Percentiles rank a stretch among this genome's conserved stretches.
Evolutionary conservation across 2,888 invertebrate genomes (phyloP).

Genomic region (Teleiodes luculella): DNA sequence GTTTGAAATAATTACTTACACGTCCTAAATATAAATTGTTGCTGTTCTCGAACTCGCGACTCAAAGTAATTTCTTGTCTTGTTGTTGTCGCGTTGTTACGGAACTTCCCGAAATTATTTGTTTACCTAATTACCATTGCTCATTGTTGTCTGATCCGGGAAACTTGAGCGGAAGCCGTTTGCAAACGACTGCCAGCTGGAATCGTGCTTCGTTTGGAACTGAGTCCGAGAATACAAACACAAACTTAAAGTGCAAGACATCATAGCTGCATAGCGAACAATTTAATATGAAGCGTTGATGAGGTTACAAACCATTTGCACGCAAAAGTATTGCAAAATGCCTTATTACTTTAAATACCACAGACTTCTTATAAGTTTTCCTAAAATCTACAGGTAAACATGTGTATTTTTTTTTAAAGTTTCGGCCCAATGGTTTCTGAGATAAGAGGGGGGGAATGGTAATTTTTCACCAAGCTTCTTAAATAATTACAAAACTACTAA

Average conservation of each 20-base stretch:
- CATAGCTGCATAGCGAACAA: background rate
- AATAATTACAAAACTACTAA: too few relatives aligned
- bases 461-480: too few relatives aligned
- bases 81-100: conserved; percentile 30
- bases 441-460: too few relatives aligned
- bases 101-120: conserved; percentile 46
- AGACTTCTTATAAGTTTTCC: too few relatives aligned
- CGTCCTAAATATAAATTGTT: background rate
- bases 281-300: too few relatives aligned
- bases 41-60: conserved; percentile 24
- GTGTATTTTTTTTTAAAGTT: too few relatives aligned
- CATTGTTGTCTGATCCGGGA: conserved; percentile 46
- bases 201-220: conserved; percentile 21
- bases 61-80: conserved; percentile 39
- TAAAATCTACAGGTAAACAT: too few relatives aligned
- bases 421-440: too few relatives aligned
- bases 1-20: background rate
- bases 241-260: conserved; percentile 14
- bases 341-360: too few relatives aligned
- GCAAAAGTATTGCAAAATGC: too few relatives aligned
- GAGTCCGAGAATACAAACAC: conserved; percentile 12
- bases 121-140: conserved; percentile 48
- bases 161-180: conserved; percentile 43
- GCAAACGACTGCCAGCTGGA: conserved; percentile 34
- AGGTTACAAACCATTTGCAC: too few relatives aligned